phyloP scores from a whole-genome alignment of 1,140 invertebrate genomes.

The Asobara japonica region DNA sequence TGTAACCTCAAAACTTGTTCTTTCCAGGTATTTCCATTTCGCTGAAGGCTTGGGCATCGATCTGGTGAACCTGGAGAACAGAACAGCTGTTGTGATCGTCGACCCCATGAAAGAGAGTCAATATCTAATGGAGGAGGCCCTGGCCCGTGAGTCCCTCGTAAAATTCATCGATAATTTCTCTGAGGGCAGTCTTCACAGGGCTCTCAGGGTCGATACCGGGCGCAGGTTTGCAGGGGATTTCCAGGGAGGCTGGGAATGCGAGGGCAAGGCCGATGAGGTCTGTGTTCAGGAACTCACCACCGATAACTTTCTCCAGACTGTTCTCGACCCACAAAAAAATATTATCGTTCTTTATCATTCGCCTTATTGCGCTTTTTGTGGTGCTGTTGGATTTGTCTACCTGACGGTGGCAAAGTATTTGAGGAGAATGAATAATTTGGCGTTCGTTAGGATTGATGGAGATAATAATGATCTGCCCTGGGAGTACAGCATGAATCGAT shows the following conservation, averaged over 20 bases:
- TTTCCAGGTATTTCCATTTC: slow-evolving; percentile 79
- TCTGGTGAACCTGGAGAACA: slow-evolving; percentile 70
- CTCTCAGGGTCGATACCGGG: slow-evolving; percentile 59
- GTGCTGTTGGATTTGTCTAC: slow-evolving; percentile 72
- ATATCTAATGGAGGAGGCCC: slow-evolving; percentile 71
- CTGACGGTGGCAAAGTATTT: slow-evolving; percentile 75
- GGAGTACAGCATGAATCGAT: slow-evolving; percentile 79
- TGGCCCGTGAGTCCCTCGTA: slow-evolving; percentile 68
- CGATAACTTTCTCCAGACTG: slow-evolving; percentile 63
- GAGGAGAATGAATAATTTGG: slow-evolving; percentile 66
- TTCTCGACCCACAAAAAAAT: slow-evolving; percentile 69
- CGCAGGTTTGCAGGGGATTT: slow-evolving; percentile 46
- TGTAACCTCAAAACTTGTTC: no score
- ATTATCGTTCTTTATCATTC: slow-evolving; percentile 77
- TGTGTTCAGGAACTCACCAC: slow-evolving; percentile 71
- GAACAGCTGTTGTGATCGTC: slow-evolving; percentile 77
- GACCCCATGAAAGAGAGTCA: slow-evolving; percentile 78
- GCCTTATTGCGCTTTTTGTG: slow-evolving; percentile 79
- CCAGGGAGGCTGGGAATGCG: slow-evolving; percentile 43
- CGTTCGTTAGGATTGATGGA: slow-evolving; percentile 79
- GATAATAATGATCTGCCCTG: slow-evolving; percentile 83
- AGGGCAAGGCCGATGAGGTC: slow-evolving; percentile 42
- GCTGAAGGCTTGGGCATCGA: slow-evolving; percentile 78
- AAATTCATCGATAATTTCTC: slow-evolving; percentile 76
- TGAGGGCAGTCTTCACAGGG: slow-evolving; percentile 67